Base-by-base conservation (phyloP, 2,888 invertebrate species). In the Augiades crinisus region DNA sequence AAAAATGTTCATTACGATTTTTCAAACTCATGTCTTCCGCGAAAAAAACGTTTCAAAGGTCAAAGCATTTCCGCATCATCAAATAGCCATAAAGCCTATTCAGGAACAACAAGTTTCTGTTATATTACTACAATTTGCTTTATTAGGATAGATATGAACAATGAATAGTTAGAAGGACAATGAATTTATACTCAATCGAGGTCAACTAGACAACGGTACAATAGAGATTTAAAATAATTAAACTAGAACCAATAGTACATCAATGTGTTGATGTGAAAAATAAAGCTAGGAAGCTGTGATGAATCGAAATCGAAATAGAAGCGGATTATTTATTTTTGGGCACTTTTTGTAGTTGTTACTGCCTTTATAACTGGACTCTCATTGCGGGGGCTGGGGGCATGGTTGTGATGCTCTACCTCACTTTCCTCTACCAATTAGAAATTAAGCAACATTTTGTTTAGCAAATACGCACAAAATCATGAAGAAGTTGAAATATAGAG, bases 121-220 rank as follows among this genome's bases (percentile, higher is more conserved):
- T n/a, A 34, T 31, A 43, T 19, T 24, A 45, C 16, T 13, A 12
- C 7, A 8, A 30, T 36, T 22, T 12, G 30, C n/a, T 47, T 19
- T 19, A 37, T 47, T 37, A 19, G 19, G 47, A 47, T 47, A n/a
- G 37, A 47, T 47, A 37, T 47, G 36, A 17, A 37, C 27, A 47
- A 37, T 47, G 47, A 47, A 19, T 16, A 46, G n/a, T n/a, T n/a
- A n/a, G 19, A 16, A 45, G 22, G 34, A 34, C 44, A 33, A 10
- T 41, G 44, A 45, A 34, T 16, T 40, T 34, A 45, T 14, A 12
- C 5, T 13, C 44, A 14, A 22, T 34, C 22, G 22, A 7, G 19
- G 14, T 14, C 22, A 30, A 38, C 37, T 38, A 21, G 12, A 27
- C n/a, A 37, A n/a, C 27, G 14, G 8, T 22, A 36, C 37, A 47